Base-by-base conservation (phyloP, 1,140 invertebrate species). In the Calycopis cecrops region DNA sequence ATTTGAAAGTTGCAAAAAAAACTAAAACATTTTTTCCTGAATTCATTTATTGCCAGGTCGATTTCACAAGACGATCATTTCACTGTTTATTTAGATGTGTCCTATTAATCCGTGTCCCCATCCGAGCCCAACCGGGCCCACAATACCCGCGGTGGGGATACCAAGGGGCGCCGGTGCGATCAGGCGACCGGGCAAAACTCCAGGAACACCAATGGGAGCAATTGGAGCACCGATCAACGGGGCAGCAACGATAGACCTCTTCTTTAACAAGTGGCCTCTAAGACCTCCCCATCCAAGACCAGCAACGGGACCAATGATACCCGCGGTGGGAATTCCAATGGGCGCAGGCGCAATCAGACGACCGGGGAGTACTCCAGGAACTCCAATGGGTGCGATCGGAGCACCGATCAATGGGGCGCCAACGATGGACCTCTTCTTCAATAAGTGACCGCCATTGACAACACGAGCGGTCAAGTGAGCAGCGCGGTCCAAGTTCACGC, bases 401-500 rank as follows among this genome's bases (percentile, higher is more conserved):
- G 57, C 52, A 1, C 42, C 65, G 2, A 62, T 57, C 51, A 52
- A 58, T 6, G 64, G 61, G 33, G 38, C 38, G 12, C 55, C 65
- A 6, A 69, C 61, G 48, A 73, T 63, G 1, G 82, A 85, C 17
- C 82, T 74, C 64, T 85, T 85, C 57, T 69, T 73, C 51, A 85
- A 53, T 9, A 71, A 47, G 48, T 83, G 82, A 11, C 50, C 21
- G 63, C 40, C 40, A 16, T 79, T 70, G 14, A 83, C 53, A 52
- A 80, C 82, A 52, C 72, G 71, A n/a, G 83, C 79, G 52, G 82
- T 82, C 50, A 69, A 71, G 61, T 88, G 78, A 35, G 80, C 73
- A 52, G 89, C 79, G 55, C 85, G 71, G 57, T 89, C 88, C 35
- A 88, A 71, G 68, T 88, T 85, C n/a, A 88, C 86, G 48, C 76